A percentile compares a stretch with the other conserved stretches of the same genome.
Conservation (phyloP, 2,888 invertebrate species). For the Melangyna quadrimaculata region DNA sequence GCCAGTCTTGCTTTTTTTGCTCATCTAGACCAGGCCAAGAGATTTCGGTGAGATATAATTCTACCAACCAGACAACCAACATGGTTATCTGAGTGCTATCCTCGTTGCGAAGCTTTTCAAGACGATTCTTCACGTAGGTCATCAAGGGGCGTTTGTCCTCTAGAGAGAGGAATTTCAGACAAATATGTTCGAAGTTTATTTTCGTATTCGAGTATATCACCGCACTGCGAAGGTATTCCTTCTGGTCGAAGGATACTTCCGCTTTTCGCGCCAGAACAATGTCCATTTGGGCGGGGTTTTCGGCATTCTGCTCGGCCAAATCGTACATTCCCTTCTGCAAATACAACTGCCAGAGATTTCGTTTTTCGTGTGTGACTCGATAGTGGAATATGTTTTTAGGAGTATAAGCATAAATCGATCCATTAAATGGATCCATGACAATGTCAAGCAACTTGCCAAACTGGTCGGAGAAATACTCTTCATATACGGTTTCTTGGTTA, state of each 20-base stretch:
- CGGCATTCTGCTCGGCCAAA: conserved; percentile 91
- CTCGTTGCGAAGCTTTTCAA: conserved; percentile 86
- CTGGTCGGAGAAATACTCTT: conserved; percentile 90
- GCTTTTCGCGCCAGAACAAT: conserved; percentile 94
- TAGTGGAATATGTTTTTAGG: conserved; percentile 93
- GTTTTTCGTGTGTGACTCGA: conserved; percentile 90
- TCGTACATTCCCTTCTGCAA: conserved; percentile 92
- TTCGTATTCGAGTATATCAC: conserved; percentile 93
- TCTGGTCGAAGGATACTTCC: conserved; percentile 89
- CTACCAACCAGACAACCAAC: conserved; percentile 96
- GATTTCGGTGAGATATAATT: conserved; percentile 94
- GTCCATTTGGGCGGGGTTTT: conserved; percentile 91
- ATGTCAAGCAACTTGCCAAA: conserved; percentile 91
- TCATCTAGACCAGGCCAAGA: conserved; percentile 81
- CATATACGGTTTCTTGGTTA: conserved; percentile 92
- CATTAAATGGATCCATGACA: conserved; percentile 89
- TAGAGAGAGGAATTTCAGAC: conserved; percentile 89
- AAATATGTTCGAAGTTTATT: conserved; percentile 96
- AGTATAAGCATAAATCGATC: conserved; percentile 92
- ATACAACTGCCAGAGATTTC: conserved; percentile 94
- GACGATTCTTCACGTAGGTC: conserved; percentile 91
- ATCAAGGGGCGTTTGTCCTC: conserved; percentile 93
- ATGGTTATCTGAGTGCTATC: conserved; percentile 95
- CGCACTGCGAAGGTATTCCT: conserved; percentile 92
- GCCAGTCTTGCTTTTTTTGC: conserved; percentile 83